phyloP scores from a whole-genome alignment of 1,140 invertebrate genomes.

The Rhagoletis pomonella region DNA sequence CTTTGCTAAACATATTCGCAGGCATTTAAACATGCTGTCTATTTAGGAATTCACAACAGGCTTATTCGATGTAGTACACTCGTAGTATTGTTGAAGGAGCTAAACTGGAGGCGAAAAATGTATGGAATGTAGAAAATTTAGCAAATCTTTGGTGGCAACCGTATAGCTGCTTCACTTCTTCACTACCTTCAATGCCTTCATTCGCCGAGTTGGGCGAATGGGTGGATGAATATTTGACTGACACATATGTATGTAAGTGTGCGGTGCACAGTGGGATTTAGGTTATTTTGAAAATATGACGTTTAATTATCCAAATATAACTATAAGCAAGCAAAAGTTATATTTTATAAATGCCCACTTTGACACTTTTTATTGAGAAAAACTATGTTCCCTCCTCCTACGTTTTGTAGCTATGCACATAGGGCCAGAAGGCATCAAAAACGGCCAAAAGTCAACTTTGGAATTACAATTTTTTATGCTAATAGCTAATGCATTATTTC shows the following conservation, averaged over 20 bases:
- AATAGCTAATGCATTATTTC: no score
- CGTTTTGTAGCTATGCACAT: no score
- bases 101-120: background rate
- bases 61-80: background rate
- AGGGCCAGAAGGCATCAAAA: no score
- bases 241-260: background rate
- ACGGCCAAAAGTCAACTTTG: no score
- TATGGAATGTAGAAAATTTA: conserved; percentile 14
- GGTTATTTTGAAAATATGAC: no score
- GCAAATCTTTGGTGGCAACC: background rate
- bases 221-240: background rate
- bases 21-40: conserved; percentile 7
- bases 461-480: no score
- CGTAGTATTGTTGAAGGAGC: background rate
- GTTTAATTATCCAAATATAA: no score
- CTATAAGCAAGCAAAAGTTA: no score
- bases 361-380: no score
- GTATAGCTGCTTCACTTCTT: background rate
- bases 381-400: no score
- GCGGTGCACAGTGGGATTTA: background rate
- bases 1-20: background rate
- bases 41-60: conserved; percentile 41
- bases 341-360: no score
- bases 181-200: background rate
- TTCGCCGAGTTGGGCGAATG: background rate